Percentiles rank a stretch among this genome's conserved stretches.
Conservation (phyloP, 64 coral and sea anemone genomes). For the Porites australiensis region DNA sequence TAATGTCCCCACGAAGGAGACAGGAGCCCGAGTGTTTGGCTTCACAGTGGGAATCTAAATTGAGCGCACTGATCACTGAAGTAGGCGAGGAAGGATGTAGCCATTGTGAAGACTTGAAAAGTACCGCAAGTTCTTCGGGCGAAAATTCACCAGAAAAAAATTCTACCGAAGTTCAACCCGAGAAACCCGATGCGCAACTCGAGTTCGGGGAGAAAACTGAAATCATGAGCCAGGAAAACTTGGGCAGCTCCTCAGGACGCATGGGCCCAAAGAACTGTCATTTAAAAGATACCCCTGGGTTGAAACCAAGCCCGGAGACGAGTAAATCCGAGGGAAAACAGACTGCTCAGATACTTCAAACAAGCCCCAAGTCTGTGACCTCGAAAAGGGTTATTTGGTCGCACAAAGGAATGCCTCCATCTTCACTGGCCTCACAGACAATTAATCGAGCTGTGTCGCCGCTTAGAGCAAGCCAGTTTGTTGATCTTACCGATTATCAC, state of each 20-base stretch:
- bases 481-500: slow-evolving; percentile 43
- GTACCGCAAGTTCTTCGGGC: background rate
- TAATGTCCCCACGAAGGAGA: background rate
- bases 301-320: background rate
- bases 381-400: background rate
- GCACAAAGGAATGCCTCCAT: background rate
- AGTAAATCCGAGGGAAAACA: background rate
- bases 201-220: background rate
- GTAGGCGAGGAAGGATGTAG: background rate
- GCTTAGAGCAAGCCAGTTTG: slow-evolving; percentile 4
- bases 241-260: background rate
- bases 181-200: background rate
- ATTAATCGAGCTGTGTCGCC: background rate
- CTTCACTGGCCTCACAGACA: slow-evolving; percentile 2
- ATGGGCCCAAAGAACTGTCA: background rate
- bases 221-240: background rate
- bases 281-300: background rate
- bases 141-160: background rate
- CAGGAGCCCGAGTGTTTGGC: background rate
- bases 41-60: background rate
- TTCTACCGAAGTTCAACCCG: background rate
- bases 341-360: background rate
- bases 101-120: background rate
- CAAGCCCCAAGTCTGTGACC: background rate
- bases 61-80: background rate